Evolutionary conservation across 2,888 invertebrate species (phyloP), one percentile per base, ranked within the genome.

Genomic region (Amphipoea oculea): DNA sequence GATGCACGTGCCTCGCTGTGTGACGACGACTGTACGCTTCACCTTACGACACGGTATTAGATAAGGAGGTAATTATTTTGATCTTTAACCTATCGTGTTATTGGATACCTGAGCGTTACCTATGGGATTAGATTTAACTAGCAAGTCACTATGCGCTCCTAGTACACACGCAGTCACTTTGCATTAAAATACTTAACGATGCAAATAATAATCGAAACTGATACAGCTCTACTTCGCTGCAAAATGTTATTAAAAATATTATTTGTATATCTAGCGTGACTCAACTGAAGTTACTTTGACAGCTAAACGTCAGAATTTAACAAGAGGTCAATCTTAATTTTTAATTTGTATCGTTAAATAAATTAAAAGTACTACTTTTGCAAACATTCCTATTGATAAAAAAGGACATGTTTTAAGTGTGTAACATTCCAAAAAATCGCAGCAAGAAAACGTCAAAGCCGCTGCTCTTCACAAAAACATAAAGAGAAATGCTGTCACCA

Each of bases 1-100:
- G 80, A 79, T 89, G 88, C 92, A 93, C 92, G 92, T 92, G 93
- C 84, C 87, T 36, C 76, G 85, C 51, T 78, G 78, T 81, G 81
- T 78, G 82, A 79, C 66, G 79, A 72, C 70, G 73, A 73, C 70
- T 86, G 81, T 88, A 84, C 89, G 79, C 73, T 85, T 74, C 73
- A 81, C 76, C 79, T 75, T 51, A 87, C 89, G 89, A 82, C 68
- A 90, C 89, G 89, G 78, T 75, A 84, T 78, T 82, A 57, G 42
- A 48, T 79, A 77, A 65, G 75, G 23, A 87, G 77, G 71, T 83
- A 81, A 77, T 82, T 82, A 79, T 79, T 65, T 76, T 83, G 79
- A 86, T 79, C 76, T 83, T 63, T 73, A 73, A 79, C 79, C 87
- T 67, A 54, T 66, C n/a, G 36, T 66, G 84, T 69, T 79, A 76